phyloP scores from a whole-genome alignment of 1,140 invertebrate species.

The Drosophila nikananu region DNA sequence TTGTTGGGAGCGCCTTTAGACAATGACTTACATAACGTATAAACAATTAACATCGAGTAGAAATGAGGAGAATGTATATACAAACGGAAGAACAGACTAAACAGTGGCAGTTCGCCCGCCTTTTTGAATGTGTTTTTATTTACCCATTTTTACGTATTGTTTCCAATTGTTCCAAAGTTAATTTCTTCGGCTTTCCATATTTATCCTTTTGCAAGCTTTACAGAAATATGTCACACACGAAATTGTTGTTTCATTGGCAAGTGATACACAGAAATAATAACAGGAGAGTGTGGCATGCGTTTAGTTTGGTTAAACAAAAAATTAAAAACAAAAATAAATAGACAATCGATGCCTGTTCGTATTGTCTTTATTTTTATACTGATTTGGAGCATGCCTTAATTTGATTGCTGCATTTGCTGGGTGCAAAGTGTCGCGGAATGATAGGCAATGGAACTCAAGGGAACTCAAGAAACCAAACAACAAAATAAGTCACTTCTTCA shows the following conservation, averaged over 20 bases:
- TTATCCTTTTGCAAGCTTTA: conserved; percentile 96
- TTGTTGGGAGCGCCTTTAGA: conserved; percentile 44
- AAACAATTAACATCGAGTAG: conserved; percentile 38
- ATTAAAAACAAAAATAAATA: conserved; percentile 9
- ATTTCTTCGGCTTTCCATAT: conserved; percentile 94
- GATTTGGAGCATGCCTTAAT: conserved; percentile 57
- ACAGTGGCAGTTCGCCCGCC: conserved; percentile 53
- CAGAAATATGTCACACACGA: conserved; percentile 86
- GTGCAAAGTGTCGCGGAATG: conserved; percentile 52
- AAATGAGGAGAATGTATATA: conserved; percentile 48
- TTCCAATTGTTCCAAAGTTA: conserved; percentile 94
- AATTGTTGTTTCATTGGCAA: conserved; percentile 62
- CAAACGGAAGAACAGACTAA: conserved; percentile 63
- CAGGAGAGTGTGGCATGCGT: conserved; percentile 32
- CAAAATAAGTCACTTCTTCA: conserved; percentile 17
- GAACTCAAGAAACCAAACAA: conserved; percentile 30
- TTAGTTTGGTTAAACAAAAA: conserved; percentile 26
- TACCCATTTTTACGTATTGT: conserved; percentile 94
- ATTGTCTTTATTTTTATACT: conserved; percentile 15
- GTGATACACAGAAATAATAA: conserved; percentile 40
- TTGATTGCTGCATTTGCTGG: conserved; percentile 53
- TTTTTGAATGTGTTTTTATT: conserved; percentile 86
- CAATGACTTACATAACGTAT: conserved; percentile 39
- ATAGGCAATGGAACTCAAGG: conserved; percentile 26
- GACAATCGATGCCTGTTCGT: conserved; percentile 12